A percentile compares a stretch with the other conserved stretches of the same genome.
Evolutionary conservation across 1,140 invertebrate genomes (phyloP).

Genomic region (Temnothorax curvispinosus): DNA sequence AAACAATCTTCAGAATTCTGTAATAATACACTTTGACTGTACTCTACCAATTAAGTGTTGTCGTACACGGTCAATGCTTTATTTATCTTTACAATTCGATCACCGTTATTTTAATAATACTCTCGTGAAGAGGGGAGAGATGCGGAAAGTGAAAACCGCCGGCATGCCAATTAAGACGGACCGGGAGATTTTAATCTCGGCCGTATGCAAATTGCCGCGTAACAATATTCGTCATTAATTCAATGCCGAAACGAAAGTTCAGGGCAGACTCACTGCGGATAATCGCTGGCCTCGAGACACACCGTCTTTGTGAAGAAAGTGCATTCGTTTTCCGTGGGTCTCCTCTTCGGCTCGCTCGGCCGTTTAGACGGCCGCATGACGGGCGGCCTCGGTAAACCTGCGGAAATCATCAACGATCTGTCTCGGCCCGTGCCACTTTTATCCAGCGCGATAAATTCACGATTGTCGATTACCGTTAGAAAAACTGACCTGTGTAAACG

Average conservation of each 20-base stretch:
- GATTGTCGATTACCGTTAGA: not conserved
- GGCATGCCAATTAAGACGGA: conserved; percentile 47
- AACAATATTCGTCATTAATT: conserved; percentile 60
- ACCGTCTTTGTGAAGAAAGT: conserved; percentile 91
- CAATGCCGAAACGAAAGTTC: conserved; percentile 57
- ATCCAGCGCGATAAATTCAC: not conserved
- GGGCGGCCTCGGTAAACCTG: conserved; percentile 65
- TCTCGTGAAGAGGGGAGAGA: not conserved
- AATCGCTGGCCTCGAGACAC: conserved; percentile 91
- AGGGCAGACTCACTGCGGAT: conserved; percentile 89
- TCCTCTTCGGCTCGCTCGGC: conserved; percentile 73
- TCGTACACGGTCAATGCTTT: not conserved
- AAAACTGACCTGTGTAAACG: conserved; percentile 79
- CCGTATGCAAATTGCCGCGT: conserved; percentile 44
- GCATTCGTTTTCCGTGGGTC: conserved; percentile 85
- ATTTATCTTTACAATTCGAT: conserved; percentile 30
- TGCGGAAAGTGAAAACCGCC: conserved; percentile 51
- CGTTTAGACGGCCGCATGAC: conserved; percentile 69
- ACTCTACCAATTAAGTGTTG: not conserved
- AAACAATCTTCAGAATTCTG: not conserved
- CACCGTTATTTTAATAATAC: not conserved
- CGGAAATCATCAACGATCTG: conserved; percentile 11
- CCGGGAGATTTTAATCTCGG: conserved; percentile 51
- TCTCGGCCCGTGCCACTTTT: not conserved
- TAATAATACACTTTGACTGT: not conserved